Conservation (phyloP, 2,888 invertebrate species). For the Polylopha cassiicola region DNA sequence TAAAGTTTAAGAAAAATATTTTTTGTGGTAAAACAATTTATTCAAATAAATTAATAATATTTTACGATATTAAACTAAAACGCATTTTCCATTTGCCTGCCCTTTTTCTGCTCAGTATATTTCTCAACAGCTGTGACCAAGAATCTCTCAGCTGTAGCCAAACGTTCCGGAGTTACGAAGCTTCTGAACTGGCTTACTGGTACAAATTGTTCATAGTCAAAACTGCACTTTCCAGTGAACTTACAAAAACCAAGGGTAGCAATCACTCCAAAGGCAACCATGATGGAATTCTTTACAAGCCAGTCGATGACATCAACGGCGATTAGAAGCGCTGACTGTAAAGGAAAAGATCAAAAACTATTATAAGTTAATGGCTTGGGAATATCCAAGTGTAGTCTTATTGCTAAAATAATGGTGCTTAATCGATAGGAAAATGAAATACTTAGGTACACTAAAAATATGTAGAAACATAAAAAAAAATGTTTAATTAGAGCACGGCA, state of each 20-base stretch:
- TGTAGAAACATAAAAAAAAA: no score
- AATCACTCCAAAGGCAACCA: constrained; percentile 34
- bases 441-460: no score
- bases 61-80: neutral
- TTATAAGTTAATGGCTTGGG: no score
- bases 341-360: constrained; percentile 8
- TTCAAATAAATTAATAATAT: constrained; percentile 13
- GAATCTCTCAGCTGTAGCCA: constrained; percentile 68
- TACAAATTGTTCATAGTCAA: constrained; percentile 31
- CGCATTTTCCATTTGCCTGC: constrained; percentile 4
- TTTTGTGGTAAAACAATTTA: no score
- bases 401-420: no score
- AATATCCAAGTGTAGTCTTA: no score
- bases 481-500: no score
- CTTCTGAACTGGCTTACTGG: constrained; percentile 49
- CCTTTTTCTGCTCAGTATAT: constrained; percentile 42
- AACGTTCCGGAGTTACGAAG: constrained; percentile 68
- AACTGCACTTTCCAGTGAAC: constrained; percentile 34
- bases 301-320: constrained; percentile 36
- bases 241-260: constrained; percentile 40
- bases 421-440: no score
- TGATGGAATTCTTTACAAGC: constrained; percentile 35
- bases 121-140: constrained; percentile 72
- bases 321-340: constrained; percentile 32
- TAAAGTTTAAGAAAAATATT: no score